Conservation (phyloP, 1,140 invertebrate species). For the Amphibalanus amphitrite region DNA sequence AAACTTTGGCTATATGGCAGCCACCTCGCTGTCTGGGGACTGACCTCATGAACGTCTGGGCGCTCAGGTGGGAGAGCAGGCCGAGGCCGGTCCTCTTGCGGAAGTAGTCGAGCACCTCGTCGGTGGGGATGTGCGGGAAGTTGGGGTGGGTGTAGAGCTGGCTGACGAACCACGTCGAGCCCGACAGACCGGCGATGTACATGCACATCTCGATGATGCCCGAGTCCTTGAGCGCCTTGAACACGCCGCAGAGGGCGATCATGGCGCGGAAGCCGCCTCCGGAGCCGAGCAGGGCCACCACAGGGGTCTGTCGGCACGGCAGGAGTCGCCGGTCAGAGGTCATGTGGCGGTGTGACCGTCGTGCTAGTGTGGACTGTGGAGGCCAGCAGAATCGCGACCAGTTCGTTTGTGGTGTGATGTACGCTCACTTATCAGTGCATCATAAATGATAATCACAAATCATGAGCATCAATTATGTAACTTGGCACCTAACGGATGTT, state of each 20-base stretch:
- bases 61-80: constrained; percentile 17
- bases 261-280: constrained; percentile 34
- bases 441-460: too few species aligned
- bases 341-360: too few species aligned
- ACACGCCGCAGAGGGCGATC: constrained; percentile 29
- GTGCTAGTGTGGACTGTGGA: too few species aligned
- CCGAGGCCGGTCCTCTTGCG: neutral
- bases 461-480: too few species aligned
- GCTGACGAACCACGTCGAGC: constrained; percentile 28
- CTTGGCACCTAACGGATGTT: too few species aligned
- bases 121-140: constrained; percentile 22
- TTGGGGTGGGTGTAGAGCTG: constrained; percentile 26
- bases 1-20: too few species aligned
- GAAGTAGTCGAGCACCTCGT: constrained; percentile 22
- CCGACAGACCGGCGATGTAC: constrained; percentile 30
- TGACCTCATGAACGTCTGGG: neutral
- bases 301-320: too few species aligned
- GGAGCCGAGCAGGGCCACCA: constrained; percentile 31
- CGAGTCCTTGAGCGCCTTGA: constrained; percentile 28
- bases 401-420: too few species aligned
- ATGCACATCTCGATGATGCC: constrained; percentile 28
- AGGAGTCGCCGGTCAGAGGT: too few species aligned
- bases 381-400: too few species aligned
- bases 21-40: too few species aligned
- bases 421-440: too few species aligned